Evolutionary conservation across 2,888 invertebrate species (phyloP), one percentile per base, ranked within the genome.

Genomic region (Microdon myrmicae): DNA sequence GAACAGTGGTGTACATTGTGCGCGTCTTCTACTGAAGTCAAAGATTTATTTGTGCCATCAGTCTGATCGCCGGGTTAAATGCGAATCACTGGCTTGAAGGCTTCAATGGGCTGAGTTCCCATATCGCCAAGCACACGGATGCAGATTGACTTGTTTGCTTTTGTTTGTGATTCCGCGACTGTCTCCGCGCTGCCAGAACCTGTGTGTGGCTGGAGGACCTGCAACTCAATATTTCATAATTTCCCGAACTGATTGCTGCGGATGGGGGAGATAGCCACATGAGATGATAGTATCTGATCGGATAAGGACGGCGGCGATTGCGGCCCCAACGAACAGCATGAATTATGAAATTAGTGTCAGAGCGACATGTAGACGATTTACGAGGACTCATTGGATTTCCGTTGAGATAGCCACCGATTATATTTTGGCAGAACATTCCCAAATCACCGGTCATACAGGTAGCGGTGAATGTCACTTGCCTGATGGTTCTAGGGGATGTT

Each of bases 31-130:
- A 39, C 31, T 44, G 49, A 22, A 12, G 26, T 31, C 19, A 14
- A 7, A 51, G 61, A 61, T 61, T 61, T 61, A 61, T 61, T 61
- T 44, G 44, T 56, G 38, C 44, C 51, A 45, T 56, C 56, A 56
- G 49, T 56, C 55, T 61, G 61, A 61, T 56, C 44, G 61, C 26
- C 49, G 29, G 25, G 45, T 61, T 49, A 48, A 55, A 60, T 48
- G 48, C 26, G 38, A 55, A 60, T 60, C 48, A 55, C 48, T 37
- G n/a, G n/a, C n/a, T n/a, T n/a, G n/a, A n/a, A n/a, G n/a, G n/a
- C n/a, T n/a, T n/a, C n/a, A n/a, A n/a, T n/a, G n/a, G n/a, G n/a
- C n/a, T n/a, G n/a, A n/a, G n/a, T n/a, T n/a, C n/a, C n/a, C n/a
- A n/a, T n/a, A n/a, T n/a, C n/a, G n/a, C n/a, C n/a, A n/a, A n/a